Evolutionary conservation across 2,113 vertebrate genomes (phyloP), one percentile per base, ranked within the genome.

Genomic region (Steatornis caripensis): DNA sequence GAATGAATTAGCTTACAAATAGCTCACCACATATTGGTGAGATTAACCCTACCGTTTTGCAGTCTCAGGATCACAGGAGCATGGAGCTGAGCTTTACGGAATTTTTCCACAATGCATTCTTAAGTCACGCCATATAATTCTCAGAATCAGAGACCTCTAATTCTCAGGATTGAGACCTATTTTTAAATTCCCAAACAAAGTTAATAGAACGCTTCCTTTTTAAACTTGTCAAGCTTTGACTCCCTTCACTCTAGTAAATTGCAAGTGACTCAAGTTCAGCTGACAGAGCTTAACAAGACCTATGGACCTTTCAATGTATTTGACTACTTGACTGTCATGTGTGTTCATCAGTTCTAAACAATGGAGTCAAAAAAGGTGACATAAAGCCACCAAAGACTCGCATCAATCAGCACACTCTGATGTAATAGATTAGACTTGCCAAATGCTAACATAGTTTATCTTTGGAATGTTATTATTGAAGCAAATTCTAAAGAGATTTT

Each of bases 401-500:
- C 62, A 58, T 86, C 54, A 69, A 49, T 83, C 71, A 92, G 82
- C 54, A 51, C 11, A 55, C 45, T 74, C 65, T 69, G 41, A 91
- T 51, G 37, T 62, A 51, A 90, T 27, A 81, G 43, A 90, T 90
- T 57, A 54, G 71, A 70, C 37, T 54, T 94, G 71, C 70, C 69
- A 89, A 95, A 91, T 78, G 51, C 29, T 93, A 53, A 88, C 17
- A 39, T 36, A 70, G 32, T 77, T 94, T 89, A 51, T 83, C 41
- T 94, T 58, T 69, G 57, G 58, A 62, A 74, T 66, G 32, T 60
- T 92, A 81, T 46, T 81, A 46, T 37, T 75, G 91, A 76, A 82
- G 69, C 10, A 66, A 91, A 82, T 75, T 89, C 60, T 68, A 53
- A 91, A 89, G 77, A 89, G 36, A 94, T 94, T 89, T 91, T 78